These are phyloP conservation scores for Boloria selene DNA, from an alignment of 2,888 invertebrate genomes.

Conservation along the genomic window DNA sequence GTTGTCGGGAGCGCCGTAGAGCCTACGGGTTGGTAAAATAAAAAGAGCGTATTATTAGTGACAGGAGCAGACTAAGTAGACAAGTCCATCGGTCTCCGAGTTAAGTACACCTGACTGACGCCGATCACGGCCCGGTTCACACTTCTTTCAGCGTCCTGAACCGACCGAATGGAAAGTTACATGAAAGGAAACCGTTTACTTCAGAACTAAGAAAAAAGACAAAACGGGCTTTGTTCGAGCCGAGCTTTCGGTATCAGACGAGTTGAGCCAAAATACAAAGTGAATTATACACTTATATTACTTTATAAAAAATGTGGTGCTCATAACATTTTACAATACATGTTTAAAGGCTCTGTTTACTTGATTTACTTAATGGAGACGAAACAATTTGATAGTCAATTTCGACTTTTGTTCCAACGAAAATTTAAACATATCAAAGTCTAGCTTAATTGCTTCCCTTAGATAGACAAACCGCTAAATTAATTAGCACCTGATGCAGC, in stretches of 20 bases:
- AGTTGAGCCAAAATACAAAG: conserved; percentile 26
- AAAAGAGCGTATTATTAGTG: conserved; percentile 69
- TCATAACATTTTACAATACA: neutral
- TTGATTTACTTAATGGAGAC: neutral
- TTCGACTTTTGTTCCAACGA: neutral
- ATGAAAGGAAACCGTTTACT: conserved; percentile 70
- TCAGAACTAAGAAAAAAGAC: conserved; percentile 65
- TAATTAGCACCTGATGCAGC: conserved; percentile 42
- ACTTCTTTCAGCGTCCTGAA: conserved; percentile 72
- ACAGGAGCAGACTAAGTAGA: conserved; percentile 69
- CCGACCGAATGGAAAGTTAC: conserved; percentile 74
- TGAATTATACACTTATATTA: conserved; percentile 13
- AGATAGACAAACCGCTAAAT: conserved; percentile 31
- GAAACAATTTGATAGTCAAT: neutral
- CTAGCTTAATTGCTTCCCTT: conserved; percentile 1
- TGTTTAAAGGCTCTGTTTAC: neutral
- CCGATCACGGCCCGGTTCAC: conserved; percentile 71
- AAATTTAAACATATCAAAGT: conserved; percentile 13
- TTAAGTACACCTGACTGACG: conserved; percentile 72
- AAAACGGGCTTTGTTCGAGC: conserved; percentile 41
- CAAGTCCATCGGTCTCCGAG: conserved; percentile 62
- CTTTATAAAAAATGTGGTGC: neutral
- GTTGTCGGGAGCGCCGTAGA: conserved; percentile 46
- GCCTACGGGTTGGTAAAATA: conserved; percentile 57
- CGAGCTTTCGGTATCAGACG: conserved; percentile 40